Percentiles rank a stretch among this genome's conserved stretches.
phyloP scores from a whole-genome alignment of 1,140 invertebrate genomes.

The Pogonognathellus flavescens region DNA sequence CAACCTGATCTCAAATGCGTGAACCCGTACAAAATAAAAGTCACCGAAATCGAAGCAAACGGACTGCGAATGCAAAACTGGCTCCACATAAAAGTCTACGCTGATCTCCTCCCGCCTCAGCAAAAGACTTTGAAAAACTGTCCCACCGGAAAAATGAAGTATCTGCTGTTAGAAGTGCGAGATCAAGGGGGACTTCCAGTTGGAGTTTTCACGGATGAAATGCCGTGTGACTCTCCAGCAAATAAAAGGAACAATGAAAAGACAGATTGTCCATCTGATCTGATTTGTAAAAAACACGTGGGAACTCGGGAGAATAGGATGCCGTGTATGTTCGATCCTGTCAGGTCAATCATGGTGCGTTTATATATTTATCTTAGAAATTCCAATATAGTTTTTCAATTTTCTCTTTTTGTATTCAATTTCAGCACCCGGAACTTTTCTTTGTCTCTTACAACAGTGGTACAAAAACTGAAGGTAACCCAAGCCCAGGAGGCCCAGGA shows the following conservation, averaged over 20 bases:
- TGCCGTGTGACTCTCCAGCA: constrained; percentile 2
- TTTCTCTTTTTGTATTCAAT: not conserved
- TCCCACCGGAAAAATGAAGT: constrained; percentile 50
- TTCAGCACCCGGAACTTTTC: not conserved
- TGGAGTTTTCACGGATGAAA: constrained; percentile 41
- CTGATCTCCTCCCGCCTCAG: not conserved
- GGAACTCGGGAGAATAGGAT: not conserved
- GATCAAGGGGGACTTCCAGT: constrained; percentile 33
- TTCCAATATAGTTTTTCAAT: too few species aligned
- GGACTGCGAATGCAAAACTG: constrained; percentile 38
- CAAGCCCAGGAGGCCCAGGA: too few species aligned
- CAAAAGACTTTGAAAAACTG: not conserved
- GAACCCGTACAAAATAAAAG: constrained; percentile 51
- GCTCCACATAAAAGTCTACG: constrained; percentile 53
- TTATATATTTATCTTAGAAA: too few species aligned
- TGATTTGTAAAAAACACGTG: not conserved
- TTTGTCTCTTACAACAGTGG: not conserved
- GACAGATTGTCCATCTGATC: not conserved
- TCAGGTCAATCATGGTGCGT: not conserved
- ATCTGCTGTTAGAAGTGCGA: constrained; percentile 48
- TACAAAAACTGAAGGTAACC: too few species aligned
- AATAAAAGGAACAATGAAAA: not conserved
- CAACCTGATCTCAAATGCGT: constrained; percentile 12
- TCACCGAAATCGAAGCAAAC: constrained; percentile 28
- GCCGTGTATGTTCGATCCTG: not conserved